These are phyloP conservation scores for Mamestra configurata DNA, from an alignment of 1,140 invertebrate species.

Conservation along the genomic window DNA sequence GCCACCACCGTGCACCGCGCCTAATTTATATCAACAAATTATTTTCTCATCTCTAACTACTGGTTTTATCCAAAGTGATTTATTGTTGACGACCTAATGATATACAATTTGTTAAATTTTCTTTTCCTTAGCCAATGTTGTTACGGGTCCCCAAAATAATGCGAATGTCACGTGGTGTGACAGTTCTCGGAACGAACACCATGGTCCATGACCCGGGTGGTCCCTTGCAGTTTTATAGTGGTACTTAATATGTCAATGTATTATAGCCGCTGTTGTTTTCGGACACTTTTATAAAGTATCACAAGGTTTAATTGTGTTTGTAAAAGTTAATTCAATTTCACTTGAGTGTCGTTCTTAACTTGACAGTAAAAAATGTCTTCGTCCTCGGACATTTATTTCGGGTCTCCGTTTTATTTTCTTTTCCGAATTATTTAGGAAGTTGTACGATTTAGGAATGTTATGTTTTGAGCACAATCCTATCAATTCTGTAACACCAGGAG, in stretches of 20 bases:
- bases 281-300: conserved; percentile 54
- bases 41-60: conserved; percentile 83
- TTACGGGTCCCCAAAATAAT: conserved; percentile 66
- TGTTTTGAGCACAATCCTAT: neutral
- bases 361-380: conserved; percentile 37
- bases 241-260: conserved; percentile 67
- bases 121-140: conserved; percentile 47
- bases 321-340: conserved; percentile 41
- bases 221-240: conserved; percentile 70
- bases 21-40: conserved; percentile 85
- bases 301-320: conserved; percentile 52
- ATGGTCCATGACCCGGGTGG: conserved; percentile 68
- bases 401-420: neutral
- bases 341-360: conserved; percentile 20
- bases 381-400: conserved; percentile 17
- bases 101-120: conserved; percentile 51
- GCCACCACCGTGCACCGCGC: conserved; percentile 59
- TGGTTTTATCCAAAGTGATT: conserved; percentile 75
- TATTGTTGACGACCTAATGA: conserved; percentile 61
- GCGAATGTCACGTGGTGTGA: conserved; percentile 60
- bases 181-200: conserved; percentile 63
- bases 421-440: neutral
- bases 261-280: conserved; percentile 56
- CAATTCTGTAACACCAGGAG: neutral
- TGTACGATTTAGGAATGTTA: neutral